These are phyloP conservation scores for Dryobotodes eremita DNA, from an alignment of 2,888 invertebrate species.

Conservation along the genomic window DNA sequence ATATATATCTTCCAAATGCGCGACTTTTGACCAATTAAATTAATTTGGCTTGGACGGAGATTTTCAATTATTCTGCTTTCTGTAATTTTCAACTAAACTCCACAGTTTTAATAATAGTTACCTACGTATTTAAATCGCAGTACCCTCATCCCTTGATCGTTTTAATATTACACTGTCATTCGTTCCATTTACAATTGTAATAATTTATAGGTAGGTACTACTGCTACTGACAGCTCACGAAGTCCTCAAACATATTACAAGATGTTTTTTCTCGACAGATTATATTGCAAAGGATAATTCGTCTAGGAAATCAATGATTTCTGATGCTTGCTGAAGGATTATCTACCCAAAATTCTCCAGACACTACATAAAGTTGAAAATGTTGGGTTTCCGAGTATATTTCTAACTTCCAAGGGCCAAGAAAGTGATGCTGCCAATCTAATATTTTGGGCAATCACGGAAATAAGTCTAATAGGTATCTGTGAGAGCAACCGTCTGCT, in stretches of 20 bases:
- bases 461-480: too few species aligned
- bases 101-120: not conserved
- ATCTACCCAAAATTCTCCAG: not conserved
- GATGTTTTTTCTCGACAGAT: not conserved
- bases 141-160: constrained; percentile 9
- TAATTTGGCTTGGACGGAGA: not conserved
- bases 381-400: not conserved
- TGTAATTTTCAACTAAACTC: not conserved
- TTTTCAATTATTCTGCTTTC: not conserved
- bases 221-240: constrained; percentile 16
- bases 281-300: not conserved
- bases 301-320: not conserved
- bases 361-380: not conserved
- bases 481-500: not conserved
- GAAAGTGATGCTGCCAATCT: not conserved
- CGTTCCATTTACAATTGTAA: constrained; percentile 43
- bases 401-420: not conserved
- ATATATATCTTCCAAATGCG: constrained; percentile 12
- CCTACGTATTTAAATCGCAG: not conserved
- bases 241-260: constrained; percentile 1
- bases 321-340: not conserved
- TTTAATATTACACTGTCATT: constrained; percentile 23
- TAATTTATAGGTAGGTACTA: constrained; percentile 7
- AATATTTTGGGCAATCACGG: not conserved
- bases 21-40: constrained; percentile 12